Evolutionary conservation across 30 jellyfish, hydroid and myxozoan species (phyloP).

Genomic region (Euphysa ruthae): DNA sequence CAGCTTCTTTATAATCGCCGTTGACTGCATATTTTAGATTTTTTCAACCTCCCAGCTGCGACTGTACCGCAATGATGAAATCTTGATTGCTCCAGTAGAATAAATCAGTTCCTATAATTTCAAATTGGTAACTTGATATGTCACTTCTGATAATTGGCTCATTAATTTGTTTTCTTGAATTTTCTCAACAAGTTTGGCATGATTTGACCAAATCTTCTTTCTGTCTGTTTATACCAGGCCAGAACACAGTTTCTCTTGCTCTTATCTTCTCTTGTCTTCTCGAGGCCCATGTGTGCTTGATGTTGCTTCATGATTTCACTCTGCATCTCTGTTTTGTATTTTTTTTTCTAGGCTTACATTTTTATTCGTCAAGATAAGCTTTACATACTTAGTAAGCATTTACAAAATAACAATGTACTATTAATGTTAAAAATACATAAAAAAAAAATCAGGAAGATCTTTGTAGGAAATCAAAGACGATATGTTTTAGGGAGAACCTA

Average conservation of each 20-base stretch:
- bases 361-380: too few relatives aligned
- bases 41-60: too few relatives aligned
- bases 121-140: background rate
- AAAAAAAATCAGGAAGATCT: too few relatives aligned
- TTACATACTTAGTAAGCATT: too few relatives aligned
- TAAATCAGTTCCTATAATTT: background rate
- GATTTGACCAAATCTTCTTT: background rate
- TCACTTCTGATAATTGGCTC: background rate
- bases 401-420: too few relatives aligned
- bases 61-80: background rate
- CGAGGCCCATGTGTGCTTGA: background rate
- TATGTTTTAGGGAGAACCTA: too few relatives aligned
- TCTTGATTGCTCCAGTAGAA: background rate
- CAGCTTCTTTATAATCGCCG: background rate
- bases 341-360: too few relatives aligned
- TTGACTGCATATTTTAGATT: too few relatives aligned
- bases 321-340: too few relatives aligned
- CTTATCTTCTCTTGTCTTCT: background rate
- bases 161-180: background rate
- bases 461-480: too few relatives aligned
- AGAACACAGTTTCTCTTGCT: constrained; percentile 1
- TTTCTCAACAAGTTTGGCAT: background rate
- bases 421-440: too few relatives aligned
- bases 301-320: too few relatives aligned
- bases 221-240: background rate